Evolutionary conservation across 2,888 invertebrate genomes (phyloP), one percentile per base, ranked within the genome.

Genomic region (Pegoplata infirma): DNA sequence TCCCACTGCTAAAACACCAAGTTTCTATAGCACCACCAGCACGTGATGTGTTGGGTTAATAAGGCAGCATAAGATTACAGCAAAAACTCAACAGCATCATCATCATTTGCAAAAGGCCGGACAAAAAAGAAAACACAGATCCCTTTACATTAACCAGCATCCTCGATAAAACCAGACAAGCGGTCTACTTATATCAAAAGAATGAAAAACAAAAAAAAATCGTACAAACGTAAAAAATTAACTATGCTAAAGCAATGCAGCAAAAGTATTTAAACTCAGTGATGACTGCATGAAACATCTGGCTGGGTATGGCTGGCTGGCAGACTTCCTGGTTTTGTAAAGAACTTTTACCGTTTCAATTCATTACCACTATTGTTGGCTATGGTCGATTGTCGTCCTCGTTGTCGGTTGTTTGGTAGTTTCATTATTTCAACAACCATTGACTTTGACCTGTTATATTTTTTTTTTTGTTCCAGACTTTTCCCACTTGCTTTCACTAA

Each of bases 11-110:
- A 32, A 32, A 32, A 12, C 32, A 46, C 25, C 23, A 66, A 28
- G 40, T 17, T n/a, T n/a, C n/a, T n/a, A n/a, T n/a, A n/a, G n/a
- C n/a, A n/a, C n/a, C n/a, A n/a, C n/a, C 55, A 32, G 66, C 71
- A 72, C 72, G 71, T 72, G 63, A 76, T 72, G 19, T 63, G 49
- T 76, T 56, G 67, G 23, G 16, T 72, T 76, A 76, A 76, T 51
- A 76, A 72, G 61, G 67, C 67, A 56, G 44, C 51, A 51, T n/a
- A 59, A 14, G 56, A 68, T 63, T 63, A 61, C 40, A 56, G 10
- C n/a, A n/a, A n/a, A 55, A 10, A 36, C 36, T 12, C 21, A 14
- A 67, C 28, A 32, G 28, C 40, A 46, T 10, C 16, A 6, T 12
- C 28, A 28, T 23, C 14, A 40, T 5, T 40, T 36, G 53, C 0